Conservation (phyloP, 2,888 invertebrate genomes). For the Frankliniella intonsa region DNA sequence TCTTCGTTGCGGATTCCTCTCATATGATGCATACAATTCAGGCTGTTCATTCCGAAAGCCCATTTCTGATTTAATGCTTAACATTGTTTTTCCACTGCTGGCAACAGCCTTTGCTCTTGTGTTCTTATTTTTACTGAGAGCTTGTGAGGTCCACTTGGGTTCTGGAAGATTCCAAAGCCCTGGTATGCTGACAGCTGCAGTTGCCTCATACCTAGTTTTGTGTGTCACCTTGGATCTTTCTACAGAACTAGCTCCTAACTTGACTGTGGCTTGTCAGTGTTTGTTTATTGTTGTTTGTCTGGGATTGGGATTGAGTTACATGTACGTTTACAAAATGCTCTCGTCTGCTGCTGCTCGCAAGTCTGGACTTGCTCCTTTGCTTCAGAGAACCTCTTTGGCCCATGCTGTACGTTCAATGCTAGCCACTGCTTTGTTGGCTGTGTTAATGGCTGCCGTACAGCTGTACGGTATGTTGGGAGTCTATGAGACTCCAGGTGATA, state of each 20-base stretch:
- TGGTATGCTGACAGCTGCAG: constrained; percentile 70
- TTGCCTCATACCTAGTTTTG: constrained; percentile 70
- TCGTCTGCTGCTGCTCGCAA: constrained; percentile 51
- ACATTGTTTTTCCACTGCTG: constrained; percentile 79
- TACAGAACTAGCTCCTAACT: constrained; percentile 40
- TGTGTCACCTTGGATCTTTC: constrained; percentile 75
- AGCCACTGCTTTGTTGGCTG: constrained; percentile 77
- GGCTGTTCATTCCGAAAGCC: constrained; percentile 69
- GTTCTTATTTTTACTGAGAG: constrained; percentile 76
- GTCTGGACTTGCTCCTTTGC: constrained; percentile 48
- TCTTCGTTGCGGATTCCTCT: constrained; percentile 77
- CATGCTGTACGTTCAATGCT: constrained; percentile 87
- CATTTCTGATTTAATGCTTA: constrained; percentile 74
- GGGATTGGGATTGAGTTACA: constrained; percentile 75
- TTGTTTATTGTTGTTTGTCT: constrained; percentile 82
- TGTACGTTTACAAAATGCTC: constrained; percentile 73
- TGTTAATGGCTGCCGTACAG: constrained; percentile 76
- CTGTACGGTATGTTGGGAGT: constrained; percentile 55
- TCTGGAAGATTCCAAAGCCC: constrained; percentile 62
- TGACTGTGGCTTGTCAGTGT: constrained; percentile 75
- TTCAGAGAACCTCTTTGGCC: constrained; percentile 56
- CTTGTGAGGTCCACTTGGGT: constrained; percentile 54
- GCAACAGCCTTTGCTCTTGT: constrained; percentile 86
- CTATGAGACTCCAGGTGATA: constrained; percentile 45
- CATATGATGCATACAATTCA: constrained; percentile 90